phyloP scores from a whole-genome alignment of 2,113 vertebrate species.

The Rousettus leschenaultii region DNA sequence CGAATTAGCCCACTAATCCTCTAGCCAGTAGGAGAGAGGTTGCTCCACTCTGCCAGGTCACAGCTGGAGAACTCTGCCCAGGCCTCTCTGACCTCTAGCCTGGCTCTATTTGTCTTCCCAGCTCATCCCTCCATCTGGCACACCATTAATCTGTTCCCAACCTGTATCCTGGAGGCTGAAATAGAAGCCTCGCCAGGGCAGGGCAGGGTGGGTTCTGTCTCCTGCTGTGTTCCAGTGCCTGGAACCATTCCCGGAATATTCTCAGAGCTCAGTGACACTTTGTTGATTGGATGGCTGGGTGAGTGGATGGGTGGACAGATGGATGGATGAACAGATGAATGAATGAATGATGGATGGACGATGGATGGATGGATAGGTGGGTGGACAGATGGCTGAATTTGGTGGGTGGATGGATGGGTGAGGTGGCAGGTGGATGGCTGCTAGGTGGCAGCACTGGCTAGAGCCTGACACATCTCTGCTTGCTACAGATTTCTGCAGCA shows the following conservation, averaged over 20 bases:
- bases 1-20: neutral
- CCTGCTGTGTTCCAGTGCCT: neutral
- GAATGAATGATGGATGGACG: too few relatives aligned
- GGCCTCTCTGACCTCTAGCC: neutral
- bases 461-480: neutral
- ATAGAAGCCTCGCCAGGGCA: neutral
- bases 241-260: neutral
- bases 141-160: neutral
- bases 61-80: neutral
- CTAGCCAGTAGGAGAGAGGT: neutral
- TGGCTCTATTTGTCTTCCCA: neutral
- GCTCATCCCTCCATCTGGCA: neutral
- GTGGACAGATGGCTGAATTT: neutral
- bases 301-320: neutral
- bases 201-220: neutral
- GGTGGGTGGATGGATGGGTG: neutral
- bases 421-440: neutral
- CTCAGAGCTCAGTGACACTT: neutral
- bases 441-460: neutral
- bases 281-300: neutral
- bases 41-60: neutral
- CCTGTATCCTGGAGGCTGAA: neutral
- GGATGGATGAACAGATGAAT: neutral
- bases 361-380: rapidly evolving
- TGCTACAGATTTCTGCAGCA: neutral